Percentiles rank a stretch among this genome's conserved stretches.
Evolutionary conservation across 2,888 invertebrate genomes (phyloP).

Genomic region (Callyntrura guangdongensis): DNA sequence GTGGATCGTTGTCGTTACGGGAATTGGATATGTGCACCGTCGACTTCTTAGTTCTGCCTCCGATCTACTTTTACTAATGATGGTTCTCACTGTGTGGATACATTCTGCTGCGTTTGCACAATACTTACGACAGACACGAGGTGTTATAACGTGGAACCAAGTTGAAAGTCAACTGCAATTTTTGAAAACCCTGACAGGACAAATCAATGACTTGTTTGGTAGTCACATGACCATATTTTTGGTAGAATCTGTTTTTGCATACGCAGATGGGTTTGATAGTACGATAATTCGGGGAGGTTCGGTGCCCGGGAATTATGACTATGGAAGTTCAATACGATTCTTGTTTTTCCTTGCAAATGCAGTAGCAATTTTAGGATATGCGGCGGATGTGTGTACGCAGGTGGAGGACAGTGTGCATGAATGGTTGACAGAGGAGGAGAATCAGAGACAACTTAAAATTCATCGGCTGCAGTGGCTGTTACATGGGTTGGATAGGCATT

Average conservation of each 20-base stretch:
- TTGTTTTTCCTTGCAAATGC: neutral
- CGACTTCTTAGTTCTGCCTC: neutral
- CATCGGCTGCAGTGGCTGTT: neutral
- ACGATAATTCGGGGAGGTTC: neutral
- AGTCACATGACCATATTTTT: neutral
- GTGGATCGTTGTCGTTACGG: neutral
- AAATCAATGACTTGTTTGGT: neutral
- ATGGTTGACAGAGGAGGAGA: neutral
- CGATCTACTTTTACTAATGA: neutral
- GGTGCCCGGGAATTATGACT: neutral
- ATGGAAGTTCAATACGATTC: neutral
- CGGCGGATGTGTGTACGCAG: neutral
- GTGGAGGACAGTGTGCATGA: constrained; percentile 6
- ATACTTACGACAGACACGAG: neutral
- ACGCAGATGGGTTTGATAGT: neutral
- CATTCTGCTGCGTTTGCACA: neutral
- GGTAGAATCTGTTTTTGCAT: neutral
- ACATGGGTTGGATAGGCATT: neutral
- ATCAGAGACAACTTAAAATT: neutral
- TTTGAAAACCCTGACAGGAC: neutral
- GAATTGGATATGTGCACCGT: neutral
- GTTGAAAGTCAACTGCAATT: neutral
- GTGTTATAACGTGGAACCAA: neutral
- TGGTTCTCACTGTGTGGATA: neutral
- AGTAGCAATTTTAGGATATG: neutral